phyloP scores from a whole-genome alignment of 2,888 invertebrate species.

The Calephelis perditalis region DNA sequence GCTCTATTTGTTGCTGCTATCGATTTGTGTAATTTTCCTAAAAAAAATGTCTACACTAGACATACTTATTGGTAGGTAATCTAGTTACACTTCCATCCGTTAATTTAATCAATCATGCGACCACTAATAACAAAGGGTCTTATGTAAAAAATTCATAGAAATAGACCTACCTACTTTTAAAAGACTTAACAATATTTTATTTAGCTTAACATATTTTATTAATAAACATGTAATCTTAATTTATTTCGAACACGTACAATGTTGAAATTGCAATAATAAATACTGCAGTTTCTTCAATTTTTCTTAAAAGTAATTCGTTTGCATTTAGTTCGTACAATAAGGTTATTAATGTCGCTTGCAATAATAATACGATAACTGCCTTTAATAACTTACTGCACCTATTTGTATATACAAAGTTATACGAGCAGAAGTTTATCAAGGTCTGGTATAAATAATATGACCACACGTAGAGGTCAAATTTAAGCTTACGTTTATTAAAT shows the following conservation, averaged over 20 bases:
- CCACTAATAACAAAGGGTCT: too few relatives aligned
- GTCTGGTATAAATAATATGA: slow-evolving; percentile 36
- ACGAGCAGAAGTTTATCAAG: slow-evolving; percentile 33
- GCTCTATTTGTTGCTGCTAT: background rate
- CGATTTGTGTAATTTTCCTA: too few relatives aligned
- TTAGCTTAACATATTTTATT: too few relatives aligned
- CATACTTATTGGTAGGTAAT: too few relatives aligned
- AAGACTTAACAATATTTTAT: too few relatives aligned
- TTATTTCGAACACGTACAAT: background rate
- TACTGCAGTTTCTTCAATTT: background rate
- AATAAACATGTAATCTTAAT: background rate
- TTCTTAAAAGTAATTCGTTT: slow-evolving; percentile 16
- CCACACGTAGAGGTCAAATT: slow-evolving; percentile 35
- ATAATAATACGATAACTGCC: slow-evolving; percentile 26
- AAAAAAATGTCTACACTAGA: too few relatives aligned
- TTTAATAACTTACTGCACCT: slow-evolving; percentile 32
- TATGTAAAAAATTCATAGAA: too few relatives aligned
- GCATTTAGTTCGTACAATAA: slow-evolving; percentile 28
- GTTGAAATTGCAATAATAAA: background rate
- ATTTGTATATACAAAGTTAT: slow-evolving; percentile 28
- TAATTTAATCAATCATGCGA: too few relatives aligned
- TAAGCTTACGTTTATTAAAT: slow-evolving; percentile 30
- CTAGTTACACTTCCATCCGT: too few relatives aligned
- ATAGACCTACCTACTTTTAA: too few relatives aligned
- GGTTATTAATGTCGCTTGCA: slow-evolving; percentile 6